These are phyloP conservation scores for Lytechinus pictus DNA, from an alignment of 35 echinoderm and acorn worm genomes.

Conservation along the genomic window DNA sequence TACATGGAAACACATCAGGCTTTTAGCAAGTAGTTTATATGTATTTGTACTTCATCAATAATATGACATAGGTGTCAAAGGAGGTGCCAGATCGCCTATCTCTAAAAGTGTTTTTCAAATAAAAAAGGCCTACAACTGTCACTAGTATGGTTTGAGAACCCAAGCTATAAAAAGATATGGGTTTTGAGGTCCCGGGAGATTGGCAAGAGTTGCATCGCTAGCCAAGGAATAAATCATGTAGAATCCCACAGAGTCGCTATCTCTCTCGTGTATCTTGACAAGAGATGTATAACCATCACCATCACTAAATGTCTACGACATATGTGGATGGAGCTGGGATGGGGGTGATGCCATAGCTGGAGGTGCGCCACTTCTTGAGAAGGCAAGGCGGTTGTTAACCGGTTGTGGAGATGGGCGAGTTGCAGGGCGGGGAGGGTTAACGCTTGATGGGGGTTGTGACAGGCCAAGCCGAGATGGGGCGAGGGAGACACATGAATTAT, in stretches of 20 bases:
- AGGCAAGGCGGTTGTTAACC: neutral
- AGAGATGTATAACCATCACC: conserved; percentile 32
- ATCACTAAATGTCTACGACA: conserved; percentile 14
- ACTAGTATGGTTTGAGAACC: neutral
- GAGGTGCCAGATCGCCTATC: neutral
- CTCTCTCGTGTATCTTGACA: conserved; percentile 30
- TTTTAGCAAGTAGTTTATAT: neutral
- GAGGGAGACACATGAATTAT: conserved; percentile 38
- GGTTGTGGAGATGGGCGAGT: conserved; percentile 11
- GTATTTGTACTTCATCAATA: neutral
- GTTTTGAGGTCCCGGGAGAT: conserved; percentile 21
- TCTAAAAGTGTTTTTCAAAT: conserved; percentile 14
- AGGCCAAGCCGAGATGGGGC: neutral
- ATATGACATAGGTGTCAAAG: neutral
- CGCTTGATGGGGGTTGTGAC: neutral
- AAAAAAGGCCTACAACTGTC: conserved; percentile 9
- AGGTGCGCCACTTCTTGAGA: neutral
- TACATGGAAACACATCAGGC: neutral
- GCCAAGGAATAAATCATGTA: conserved; percentile 45
- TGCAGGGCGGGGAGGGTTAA: conserved; percentile 20
- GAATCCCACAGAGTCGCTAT: conserved; percentile 41
- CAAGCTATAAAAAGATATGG: conserved; percentile 31
- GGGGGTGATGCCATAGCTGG: neutral
- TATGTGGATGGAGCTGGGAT: neutral
- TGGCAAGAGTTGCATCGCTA: neutral